Evolutionary conservation across 2,888 invertebrate genomes (phyloP), one percentile per base, ranked within the genome.

Genomic region (Ochropleura leucogaster): DNA sequence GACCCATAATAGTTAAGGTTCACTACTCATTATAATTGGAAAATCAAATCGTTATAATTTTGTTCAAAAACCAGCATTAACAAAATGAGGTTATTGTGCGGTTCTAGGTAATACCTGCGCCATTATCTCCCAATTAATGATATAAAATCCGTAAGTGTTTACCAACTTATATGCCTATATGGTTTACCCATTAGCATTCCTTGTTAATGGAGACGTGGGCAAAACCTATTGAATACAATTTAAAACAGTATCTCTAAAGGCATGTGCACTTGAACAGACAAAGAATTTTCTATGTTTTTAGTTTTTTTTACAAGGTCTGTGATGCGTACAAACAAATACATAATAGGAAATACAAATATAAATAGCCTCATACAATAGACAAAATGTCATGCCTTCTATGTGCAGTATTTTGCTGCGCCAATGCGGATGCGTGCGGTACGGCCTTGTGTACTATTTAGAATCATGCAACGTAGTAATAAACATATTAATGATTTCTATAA

Each of bases 401-500:
- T 73, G 68, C 40, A 47, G 70, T 74, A 75, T 82, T 75, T 79
- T 75, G 82, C 70, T 64, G 62, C 77, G 72, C 53, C 62, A 80
- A 83, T 83, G 84, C 83, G 83, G 84, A 83, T 83, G 74, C 77
- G 55, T 77, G 69, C 63, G 42, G 57, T 70, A 53, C 66, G 77
- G 64, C 83, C 83, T 83, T 83, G 83, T 80, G 42, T 74, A 47
- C 73, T 72, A 74, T 83, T 82, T 74, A 83, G 80, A 73, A 74
- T 67, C 69, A 77, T 73, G 78, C 79, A 70, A 79, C 70, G 83
- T 74, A 72, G 76, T 68, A 77, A 77, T 69, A 76, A 64, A 72
- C 42, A 72, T 64, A 30, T 30, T 30, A n/a, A 72, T 46, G 18
- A 70, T 42, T 53, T 63, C 12, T 72, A 62, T 73, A 30, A 55